These are phyloP conservation scores for Strix uralensis DNA, from an alignment of 2,113 vertebrate genomes.

Conservation along the genomic window DNA sequence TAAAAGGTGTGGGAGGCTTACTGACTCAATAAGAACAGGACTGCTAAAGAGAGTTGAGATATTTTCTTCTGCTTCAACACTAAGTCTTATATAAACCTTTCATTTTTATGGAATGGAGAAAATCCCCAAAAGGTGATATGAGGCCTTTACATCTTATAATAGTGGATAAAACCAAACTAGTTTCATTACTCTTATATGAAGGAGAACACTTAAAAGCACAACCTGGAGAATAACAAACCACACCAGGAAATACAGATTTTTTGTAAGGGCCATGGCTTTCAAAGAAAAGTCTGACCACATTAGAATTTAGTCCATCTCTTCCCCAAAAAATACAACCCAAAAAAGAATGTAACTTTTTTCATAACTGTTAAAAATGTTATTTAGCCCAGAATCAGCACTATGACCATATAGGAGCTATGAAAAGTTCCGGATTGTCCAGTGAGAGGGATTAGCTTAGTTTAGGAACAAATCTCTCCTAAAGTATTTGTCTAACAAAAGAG, in stretches of 20 bases:
- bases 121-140: neutral
- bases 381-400: neutral
- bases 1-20: neutral
- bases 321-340: neutral
- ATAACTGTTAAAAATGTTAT: neutral
- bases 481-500: neutral
- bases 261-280: neutral
- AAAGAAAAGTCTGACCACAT: neutral
- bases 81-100: neutral
- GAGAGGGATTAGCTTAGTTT: neutral
- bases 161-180: neutral
- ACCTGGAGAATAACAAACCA: neutral
- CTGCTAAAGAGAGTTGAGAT: neutral
- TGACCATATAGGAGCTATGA: neutral
- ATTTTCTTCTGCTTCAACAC: neutral
- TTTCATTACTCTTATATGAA: neutral
- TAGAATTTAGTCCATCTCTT: neutral
- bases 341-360: neutral
- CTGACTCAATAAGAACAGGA: neutral
- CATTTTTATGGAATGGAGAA: neutral
- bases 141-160: neutral
- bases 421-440: neutral
- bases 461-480: neutral
- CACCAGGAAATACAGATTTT: neutral
- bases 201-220: neutral